Conservation (phyloP, 2,888 invertebrate genomes). For the Cylindroiulus punctatus region DNA sequence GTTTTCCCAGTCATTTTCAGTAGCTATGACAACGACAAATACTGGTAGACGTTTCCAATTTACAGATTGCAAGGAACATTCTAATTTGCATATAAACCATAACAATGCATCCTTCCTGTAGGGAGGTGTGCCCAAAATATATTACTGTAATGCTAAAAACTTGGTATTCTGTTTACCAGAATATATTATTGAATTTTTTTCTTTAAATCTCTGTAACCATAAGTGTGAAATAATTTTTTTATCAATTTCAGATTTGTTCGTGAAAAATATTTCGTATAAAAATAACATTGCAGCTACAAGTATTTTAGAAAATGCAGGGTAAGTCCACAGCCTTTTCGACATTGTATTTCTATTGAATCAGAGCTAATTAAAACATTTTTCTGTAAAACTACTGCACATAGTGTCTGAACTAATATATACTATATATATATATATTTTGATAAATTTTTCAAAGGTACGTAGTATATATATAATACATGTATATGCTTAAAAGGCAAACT, state of each 20-base stretch:
- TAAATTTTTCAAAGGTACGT: conserved; percentile 11
- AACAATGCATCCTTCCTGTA: too few relatives aligned
- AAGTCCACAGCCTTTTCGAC: conserved; percentile 24
- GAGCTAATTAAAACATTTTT: conserved; percentile 4
- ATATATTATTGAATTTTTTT: too few relatives aligned
- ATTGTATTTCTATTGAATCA: conserved; percentile 30
- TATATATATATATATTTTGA: conserved; percentile 9
- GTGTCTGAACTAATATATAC: background rate
- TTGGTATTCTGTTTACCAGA: too few relatives aligned
- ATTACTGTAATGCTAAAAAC: too few relatives aligned
- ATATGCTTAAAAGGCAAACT: background rate
- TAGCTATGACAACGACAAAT: too few relatives aligned
- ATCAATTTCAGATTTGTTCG: conserved; percentile 1
- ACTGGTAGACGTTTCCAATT: too few relatives aligned
- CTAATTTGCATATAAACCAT: too few relatives aligned
- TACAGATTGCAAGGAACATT: too few relatives aligned
- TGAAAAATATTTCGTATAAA: background rate
- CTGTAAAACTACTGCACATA: background rate
- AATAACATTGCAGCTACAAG: background rate
- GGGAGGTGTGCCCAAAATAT: too few relatives aligned
- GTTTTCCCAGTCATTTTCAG: too few relatives aligned
- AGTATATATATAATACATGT: background rate
- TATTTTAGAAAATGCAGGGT: background rate
- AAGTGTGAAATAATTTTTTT: background rate
- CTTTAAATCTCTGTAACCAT: too few relatives aligned